Conservation (phyloP, 2,113 vertebrate species). For the Megalops atlanticus region DNA sequence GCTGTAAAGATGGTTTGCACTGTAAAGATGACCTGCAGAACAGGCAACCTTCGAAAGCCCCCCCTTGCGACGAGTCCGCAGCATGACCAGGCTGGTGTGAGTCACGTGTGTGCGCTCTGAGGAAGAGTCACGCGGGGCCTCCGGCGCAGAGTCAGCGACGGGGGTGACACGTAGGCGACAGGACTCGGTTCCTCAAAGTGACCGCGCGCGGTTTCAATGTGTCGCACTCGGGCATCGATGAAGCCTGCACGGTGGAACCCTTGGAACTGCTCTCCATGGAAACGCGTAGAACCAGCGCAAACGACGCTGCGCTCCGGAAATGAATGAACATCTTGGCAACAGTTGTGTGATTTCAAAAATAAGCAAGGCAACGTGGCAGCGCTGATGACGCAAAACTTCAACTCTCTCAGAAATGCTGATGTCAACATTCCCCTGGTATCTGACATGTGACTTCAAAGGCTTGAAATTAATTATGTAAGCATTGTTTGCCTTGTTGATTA, state of each 20-base stretch:
- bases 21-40: too few species aligned
- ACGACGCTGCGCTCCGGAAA: too few species aligned
- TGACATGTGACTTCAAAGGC: not conserved
- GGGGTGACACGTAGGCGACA: not conserved
- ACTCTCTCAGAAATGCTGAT: not conserved
- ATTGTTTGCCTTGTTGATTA: not conserved
- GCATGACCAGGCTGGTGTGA: too few species aligned
- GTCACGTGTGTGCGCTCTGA: not conserved
- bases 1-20: too few species aligned
- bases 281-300: too few species aligned
- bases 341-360: too few species aligned
- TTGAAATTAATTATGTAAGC: constrained; percentile 5
- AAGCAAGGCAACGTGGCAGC: too few species aligned
- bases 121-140: not conserved
- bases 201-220: not conserved
- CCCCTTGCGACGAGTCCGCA: too few species aligned
- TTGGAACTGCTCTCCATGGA: too few species aligned
- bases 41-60: too few species aligned
- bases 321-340: too few species aligned
- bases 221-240: not conserved
- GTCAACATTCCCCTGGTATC: not conserved
- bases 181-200: not conserved
- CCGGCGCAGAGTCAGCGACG: not conserved
- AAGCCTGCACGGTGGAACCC: not conserved
- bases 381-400: too few species aligned